Evolutionary conservation across 2,797 vertebrate genomes (phyloP), one percentile per base, ranked within the genome.

Genomic region (Propithecus deckenii): DNA sequence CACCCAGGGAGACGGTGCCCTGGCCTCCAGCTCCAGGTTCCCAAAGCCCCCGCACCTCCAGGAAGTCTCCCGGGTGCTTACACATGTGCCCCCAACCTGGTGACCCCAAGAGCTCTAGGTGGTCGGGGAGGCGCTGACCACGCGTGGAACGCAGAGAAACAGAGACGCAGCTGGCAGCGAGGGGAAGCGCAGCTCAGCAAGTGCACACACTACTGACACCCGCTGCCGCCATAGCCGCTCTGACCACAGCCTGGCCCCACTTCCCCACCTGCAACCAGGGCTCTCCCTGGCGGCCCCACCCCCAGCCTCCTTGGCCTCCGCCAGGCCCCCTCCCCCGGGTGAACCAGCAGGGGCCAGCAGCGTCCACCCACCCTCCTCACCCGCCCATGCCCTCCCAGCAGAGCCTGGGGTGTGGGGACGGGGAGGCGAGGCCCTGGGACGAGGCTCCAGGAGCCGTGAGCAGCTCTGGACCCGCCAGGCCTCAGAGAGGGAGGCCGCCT

Each of bases 331-430:
- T 41, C 69, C 38, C 6, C 7, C 5, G 3, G 23, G 0, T n/a
- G 35, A 61, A 13, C 57, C 48, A 22, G 86, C 95, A 63, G 32
- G 3, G 10, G 22, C 3, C 13, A 32, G 55, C 10, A 10, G 23
- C 5, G 0, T 22, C 67, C 35, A 35, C n/a, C 46, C 2, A 1
- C 1, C 10, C 0, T 0, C 13, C 85, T 20, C 57, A 23, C 25
- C 41, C 57, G 46, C 65, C 55, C 14, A 4, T 5, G 25, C 67
- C 25, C 4, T 22, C 4, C 65, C 25, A 32, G 71, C 50, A 32
- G 59, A 41, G 48, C 28, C 41, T 61, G 22, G 0, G 86, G 12
- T 4, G 15, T 14, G n/a, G 22, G 23, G 12, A 4, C 8, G 7
- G 20, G 25, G 32, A 59, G 30, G 55, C 55, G 17, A 28, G 20